Evolutionary conservation across 2,888 invertebrate species (phyloP), one percentile per base, ranked within the genome.

Genomic region (Halictus quadricinctus): DNA sequence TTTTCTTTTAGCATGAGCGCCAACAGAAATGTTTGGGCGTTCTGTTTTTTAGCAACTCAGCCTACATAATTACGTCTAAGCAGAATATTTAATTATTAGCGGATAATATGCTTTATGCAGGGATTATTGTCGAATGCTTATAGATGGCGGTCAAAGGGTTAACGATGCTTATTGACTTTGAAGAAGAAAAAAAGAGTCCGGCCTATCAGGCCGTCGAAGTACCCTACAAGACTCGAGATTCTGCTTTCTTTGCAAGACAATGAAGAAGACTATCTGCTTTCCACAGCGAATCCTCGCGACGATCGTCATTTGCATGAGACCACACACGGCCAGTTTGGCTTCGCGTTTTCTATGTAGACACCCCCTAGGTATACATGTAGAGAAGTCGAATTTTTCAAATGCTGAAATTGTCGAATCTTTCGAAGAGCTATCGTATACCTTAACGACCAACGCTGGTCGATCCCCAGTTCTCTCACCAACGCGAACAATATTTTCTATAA

Each of bases 331-430:
- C 75, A 85, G 29, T 83, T 88, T 50, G 79, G 83, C 74, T 58
- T 21, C 54, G 77, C 15, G 4, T 86, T 88, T 86, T 81, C 86
- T 85, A 88, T 66, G 12, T 83, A 83, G 83, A 66, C 64, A 76
- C 66, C 81, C 75, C 75, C 36, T 81, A 81, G 41, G 58, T 54
- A 54, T 54, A 58, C 10, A 8, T 58, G 15, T 69, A 64, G 64
- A 29, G 8, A 64, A 64, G 64, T 29, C 64, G 29, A 64, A 64
- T 64, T 64, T 64, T 64, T 64, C 64, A 29, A 64, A 64, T 58
- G 64, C 64, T 64, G 66, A 69, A 69, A 41, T 69, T 10, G 36
- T 69, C 66, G 66, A 69, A 69, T 41, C 66, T 69, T 69, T 69
- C 66, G 66, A 69, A 41, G 36, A 69, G 36, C 36, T 69, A 41